Percentiles rank a stretch among this genome's conserved stretches.
These are phyloP conservation scores for Urocitellus parryii DNA, from an alignment of 2,113 vertebrate genomes.

Conservation along the genomic window DNA sequence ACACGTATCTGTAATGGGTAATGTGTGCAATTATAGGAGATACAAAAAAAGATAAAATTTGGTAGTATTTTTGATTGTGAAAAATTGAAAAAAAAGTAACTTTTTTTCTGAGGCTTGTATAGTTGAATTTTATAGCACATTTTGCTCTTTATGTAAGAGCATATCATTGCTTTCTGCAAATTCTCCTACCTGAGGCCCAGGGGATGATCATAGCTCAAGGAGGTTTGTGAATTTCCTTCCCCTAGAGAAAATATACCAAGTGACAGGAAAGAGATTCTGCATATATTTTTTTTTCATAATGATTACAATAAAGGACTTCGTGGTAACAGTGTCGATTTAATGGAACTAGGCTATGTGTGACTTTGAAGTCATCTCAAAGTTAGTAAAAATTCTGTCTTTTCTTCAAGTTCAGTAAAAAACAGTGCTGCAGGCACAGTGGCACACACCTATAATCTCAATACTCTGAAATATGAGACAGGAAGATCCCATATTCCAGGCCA, in stretches of 20 bases:
- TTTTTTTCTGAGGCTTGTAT: neutral
- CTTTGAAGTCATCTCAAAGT: neutral
- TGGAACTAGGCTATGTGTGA: neutral
- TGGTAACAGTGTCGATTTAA: neutral
- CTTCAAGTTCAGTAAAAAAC: neutral
- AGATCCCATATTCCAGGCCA: too few species aligned
- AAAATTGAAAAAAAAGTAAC: neutral
- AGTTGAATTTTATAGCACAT: neutral
- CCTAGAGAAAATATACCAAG: neutral
- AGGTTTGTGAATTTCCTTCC: neutral
- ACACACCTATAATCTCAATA: too few species aligned
- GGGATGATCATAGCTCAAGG: neutral
- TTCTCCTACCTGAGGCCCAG: neutral
- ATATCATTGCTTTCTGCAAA: neutral
- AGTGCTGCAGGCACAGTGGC: too few species aligned
- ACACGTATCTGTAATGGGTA: neutral
- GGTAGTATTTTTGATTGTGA: neutral
- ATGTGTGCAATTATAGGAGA: neutral
- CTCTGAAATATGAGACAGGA: too few species aligned
- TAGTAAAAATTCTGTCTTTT: neutral
- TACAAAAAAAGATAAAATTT: neutral
- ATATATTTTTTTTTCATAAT: neutral
- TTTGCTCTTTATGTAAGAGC: neutral
- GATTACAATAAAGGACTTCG: neutral
- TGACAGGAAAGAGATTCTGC: neutral